These are phyloP conservation scores for Leucophenga varia DNA, from an alignment of 1,140 invertebrate genomes.

Conservation along the genomic window DNA sequence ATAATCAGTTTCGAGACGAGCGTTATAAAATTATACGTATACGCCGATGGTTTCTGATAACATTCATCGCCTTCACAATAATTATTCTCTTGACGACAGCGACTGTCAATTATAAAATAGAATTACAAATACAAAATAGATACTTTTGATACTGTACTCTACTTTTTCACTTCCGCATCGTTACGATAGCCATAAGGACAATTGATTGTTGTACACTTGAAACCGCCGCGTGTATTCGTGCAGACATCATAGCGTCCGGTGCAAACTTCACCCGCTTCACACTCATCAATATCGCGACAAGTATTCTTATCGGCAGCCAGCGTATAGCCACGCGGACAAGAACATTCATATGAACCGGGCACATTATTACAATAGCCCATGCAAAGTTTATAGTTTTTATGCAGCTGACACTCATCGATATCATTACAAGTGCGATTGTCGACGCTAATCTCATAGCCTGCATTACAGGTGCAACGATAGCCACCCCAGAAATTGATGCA, in stretches of 20 bases:
- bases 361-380: conserved; percentile 85
- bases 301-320: conserved; percentile 69
- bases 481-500: conserved; percentile 83
- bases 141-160: conserved; percentile 56
- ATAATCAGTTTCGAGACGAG: conserved; percentile 82
- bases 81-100: conserved; percentile 72
- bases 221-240: conserved; percentile 86
- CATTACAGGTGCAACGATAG: conserved; percentile 74
- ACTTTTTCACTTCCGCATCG: conserved; percentile 76
- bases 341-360: conserved; percentile 82
- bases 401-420: conserved; percentile 83
- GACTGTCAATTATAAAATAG: conserved; percentile 63
- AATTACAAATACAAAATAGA: neutral
- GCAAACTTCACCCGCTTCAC: conserved; percentile 65
- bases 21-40: conserved; percentile 89
- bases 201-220: conserved; percentile 79
- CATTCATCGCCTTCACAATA: conserved; percentile 76
- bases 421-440: conserved; percentile 83
- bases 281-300: conserved; percentile 91
- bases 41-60: conserved; percentile 74
- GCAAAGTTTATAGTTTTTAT: conserved; percentile 71
- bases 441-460: conserved; percentile 68
- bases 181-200: conserved; percentile 82
- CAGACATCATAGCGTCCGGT: conserved; percentile 75
- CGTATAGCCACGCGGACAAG: conserved; percentile 82